These are phyloP conservation scores for Acarapis woodi DNA, from an alignment of 1,140 invertebrate genomes.

Conservation along the genomic window DNA sequence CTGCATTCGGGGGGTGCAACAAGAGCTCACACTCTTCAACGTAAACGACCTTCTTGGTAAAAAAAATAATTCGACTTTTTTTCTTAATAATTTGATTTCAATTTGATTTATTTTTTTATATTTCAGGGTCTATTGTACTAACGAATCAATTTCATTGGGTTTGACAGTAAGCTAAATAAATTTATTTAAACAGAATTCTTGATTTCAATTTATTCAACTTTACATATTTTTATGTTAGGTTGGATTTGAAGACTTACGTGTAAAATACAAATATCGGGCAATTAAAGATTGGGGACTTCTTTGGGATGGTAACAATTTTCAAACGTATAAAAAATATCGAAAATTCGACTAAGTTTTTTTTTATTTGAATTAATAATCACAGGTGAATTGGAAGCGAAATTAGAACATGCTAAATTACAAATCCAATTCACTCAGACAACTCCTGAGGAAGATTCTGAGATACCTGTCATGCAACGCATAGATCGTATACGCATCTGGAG, in stretches of 20 bases:
- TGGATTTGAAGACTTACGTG: slow-evolving; percentile 11
- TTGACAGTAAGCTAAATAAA: too few relatives aligned
- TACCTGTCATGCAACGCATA: slow-evolving; percentile 9
- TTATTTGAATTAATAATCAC: too few relatives aligned
- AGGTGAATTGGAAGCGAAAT: slow-evolving; percentile 13
- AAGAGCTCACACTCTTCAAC: slow-evolving; percentile 12
- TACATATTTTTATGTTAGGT: too few relatives aligned
- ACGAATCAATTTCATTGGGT: slow-evolving; percentile 13
- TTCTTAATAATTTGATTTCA: too few relatives aligned
- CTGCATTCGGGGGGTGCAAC: slow-evolving; percentile 12
- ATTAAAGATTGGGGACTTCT: slow-evolving; percentile 14
- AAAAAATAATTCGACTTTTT: too few relatives aligned
- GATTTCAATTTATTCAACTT: too few relatives aligned
- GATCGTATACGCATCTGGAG: slow-evolving; percentile 13
- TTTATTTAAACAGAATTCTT: too few relatives aligned
- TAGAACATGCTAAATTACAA: slow-evolving; percentile 12
- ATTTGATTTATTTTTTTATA: too few relatives aligned
- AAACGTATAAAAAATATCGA: too few relatives aligned
- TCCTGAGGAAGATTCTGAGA: slow-evolving; percentile 8
- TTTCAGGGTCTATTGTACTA: slow-evolving; percentile 14
- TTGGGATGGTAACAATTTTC: too few relatives aligned
- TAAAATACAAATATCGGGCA: slow-evolving; percentile 13
- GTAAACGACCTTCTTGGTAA: slow-evolving; percentile 12
- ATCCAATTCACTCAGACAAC: slow-evolving; percentile 14
- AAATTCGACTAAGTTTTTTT: too few relatives aligned